Conservation (phyloP, 2,888 invertebrate genomes). For the Scaptomyza parva region DNA sequence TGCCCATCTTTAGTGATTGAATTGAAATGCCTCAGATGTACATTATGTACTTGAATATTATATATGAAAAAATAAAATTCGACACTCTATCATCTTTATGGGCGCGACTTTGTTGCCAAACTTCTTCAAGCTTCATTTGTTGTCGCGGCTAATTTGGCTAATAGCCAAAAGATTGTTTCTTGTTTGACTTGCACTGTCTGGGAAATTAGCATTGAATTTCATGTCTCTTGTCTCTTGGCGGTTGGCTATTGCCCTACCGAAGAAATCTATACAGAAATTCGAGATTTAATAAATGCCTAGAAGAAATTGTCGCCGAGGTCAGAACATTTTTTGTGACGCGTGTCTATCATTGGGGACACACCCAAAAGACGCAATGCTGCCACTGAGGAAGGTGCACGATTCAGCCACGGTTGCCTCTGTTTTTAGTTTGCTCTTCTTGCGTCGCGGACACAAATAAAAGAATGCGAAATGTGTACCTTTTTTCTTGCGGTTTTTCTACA, state of each 20-base stretch:
- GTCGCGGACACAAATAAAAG: constrained; percentile 35
- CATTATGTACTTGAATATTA: constrained; percentile 18
- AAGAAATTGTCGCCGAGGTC: constrained; percentile 26
- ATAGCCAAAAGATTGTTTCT: constrained; percentile 35
- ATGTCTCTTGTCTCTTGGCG: neutral
- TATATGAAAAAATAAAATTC: neutral
- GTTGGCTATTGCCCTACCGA: no score
- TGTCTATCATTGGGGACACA: constrained; percentile 41
- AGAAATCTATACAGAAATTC: constrained; percentile 58
- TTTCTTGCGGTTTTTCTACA: constrained; percentile 20
- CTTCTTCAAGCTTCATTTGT: constrained; percentile 52
- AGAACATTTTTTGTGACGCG: neutral
- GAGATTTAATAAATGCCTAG: constrained; percentile 65
- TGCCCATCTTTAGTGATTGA: constrained; percentile 45
- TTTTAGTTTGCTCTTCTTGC: constrained; percentile 23
- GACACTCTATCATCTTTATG: constrained; percentile 46
- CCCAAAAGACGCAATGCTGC: constrained; percentile 28
- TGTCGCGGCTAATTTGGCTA: constrained; percentile 62
- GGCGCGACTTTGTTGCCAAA: constrained; percentile 44
- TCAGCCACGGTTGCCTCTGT: constrained; percentile 8
- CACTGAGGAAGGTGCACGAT: neutral
- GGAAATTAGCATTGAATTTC: constrained; percentile 75
- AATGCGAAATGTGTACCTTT: constrained; percentile 43
- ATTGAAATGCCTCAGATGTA: constrained; percentile 37
- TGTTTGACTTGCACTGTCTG: constrained; percentile 60